Evolutionary conservation across 2,797 vertebrate genomes (phyloP).

Genomic region (Enoplosus armatus): DNA sequence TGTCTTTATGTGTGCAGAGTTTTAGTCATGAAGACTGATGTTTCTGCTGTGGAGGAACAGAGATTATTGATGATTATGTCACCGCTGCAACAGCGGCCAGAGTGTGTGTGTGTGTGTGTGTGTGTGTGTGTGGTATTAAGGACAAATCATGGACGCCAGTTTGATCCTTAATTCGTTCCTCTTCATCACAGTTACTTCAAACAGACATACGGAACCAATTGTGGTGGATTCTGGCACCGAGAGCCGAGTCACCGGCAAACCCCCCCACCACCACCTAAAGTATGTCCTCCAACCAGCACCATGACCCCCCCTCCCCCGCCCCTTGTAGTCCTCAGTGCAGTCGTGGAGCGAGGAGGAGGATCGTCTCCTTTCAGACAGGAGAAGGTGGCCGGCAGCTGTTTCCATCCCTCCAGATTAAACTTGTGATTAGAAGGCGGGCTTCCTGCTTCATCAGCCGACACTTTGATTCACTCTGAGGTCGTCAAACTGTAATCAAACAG

Average conservation of each 20-base stretch:
- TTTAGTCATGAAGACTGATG: neutral
- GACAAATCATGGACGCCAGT: slow-evolving; percentile 36
- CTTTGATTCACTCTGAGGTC: neutral
- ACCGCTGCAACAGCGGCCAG: neutral
- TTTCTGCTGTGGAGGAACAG: no score
- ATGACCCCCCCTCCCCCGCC: no score
- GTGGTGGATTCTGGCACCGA: slow-evolving; percentile 88
- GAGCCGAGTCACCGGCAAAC: neutral
- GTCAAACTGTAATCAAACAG: neutral
- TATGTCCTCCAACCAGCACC: no score
- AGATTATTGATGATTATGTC: neutral
- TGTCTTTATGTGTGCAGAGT: neutral
- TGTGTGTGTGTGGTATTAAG: neutral
- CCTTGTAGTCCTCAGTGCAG: no score
- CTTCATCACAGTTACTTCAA: slow-evolving; percentile 93
- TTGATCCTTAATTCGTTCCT: slow-evolving; percentile 87
- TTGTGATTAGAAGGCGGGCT: neutral
- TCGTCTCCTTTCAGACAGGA: no score
- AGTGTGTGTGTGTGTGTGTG: neutral
- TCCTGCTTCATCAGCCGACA: slow-evolving; percentile 6
- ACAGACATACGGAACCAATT: slow-evolving; percentile 94
- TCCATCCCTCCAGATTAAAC: slow-evolving; percentile 7
- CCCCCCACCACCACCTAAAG: neutral
- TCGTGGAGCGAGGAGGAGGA: no score
- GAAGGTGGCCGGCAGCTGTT: slow-evolving; percentile 24